phyloP scores from a whole-genome alignment of 2,797 vertebrate species.

The Anomalospiza imberbis region DNA sequence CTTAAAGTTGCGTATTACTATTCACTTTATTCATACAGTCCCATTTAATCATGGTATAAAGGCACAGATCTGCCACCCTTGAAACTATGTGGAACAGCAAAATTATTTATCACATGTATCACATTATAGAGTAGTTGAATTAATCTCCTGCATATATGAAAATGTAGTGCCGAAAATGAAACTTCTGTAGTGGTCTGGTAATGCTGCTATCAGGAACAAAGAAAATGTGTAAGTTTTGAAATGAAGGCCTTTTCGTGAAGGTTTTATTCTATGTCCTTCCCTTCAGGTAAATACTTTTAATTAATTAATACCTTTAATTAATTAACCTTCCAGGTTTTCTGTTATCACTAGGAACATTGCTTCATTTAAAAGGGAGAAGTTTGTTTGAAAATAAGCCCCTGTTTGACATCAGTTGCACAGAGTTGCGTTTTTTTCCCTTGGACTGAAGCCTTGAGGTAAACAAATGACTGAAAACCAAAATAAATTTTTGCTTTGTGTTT shows the following conservation, averaged over 20 bases:
- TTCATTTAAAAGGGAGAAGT: not conserved
- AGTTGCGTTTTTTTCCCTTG: not conserved
- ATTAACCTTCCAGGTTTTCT: not conserved
- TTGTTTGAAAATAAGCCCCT: not conserved
- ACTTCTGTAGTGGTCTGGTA: not conserved
- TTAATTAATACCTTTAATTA: not conserved
- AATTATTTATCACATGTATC: not conserved
- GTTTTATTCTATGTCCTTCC: not conserved
- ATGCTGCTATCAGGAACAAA: not conserved
- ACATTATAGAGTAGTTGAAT: not conserved
- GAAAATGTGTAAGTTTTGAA: not conserved
- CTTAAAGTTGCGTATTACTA: not conserved
- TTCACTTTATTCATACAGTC: not conserved
- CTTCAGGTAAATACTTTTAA: not conserved
- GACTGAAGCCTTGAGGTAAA: not conserved
- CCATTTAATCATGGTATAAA: slow-evolving; percentile 3
- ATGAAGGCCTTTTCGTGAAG: not conserved
- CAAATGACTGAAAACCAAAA: not conserved
- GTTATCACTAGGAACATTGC: not conserved
- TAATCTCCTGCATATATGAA: not conserved
- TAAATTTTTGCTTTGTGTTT: not conserved
- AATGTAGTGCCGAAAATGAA: not conserved
- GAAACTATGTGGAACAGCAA: not conserved
- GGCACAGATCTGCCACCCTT: not conserved
- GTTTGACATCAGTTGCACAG: not conserved